These are phyloP conservation scores for Luffia ferchaultella DNA, from an alignment of 2,888 invertebrate genomes.

Conservation along the genomic window DNA sequence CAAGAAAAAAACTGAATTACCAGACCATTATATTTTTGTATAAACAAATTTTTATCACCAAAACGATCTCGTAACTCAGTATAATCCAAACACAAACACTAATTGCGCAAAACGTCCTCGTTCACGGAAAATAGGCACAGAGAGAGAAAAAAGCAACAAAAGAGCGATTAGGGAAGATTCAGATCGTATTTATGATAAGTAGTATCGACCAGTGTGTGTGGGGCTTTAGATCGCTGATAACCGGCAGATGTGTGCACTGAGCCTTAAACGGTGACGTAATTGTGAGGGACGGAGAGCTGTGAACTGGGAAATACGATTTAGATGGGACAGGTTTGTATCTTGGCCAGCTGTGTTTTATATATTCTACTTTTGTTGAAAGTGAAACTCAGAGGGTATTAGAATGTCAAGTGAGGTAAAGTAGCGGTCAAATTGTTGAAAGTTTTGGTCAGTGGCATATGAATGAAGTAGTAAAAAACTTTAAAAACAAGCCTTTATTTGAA, in stretches of 20 bases:
- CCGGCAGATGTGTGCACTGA: constrained; percentile 44
- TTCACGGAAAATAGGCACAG: background rate
- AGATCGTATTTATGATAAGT: constrained; percentile 62
- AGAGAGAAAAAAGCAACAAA: constrained; percentile 32
- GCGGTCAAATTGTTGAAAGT: too few species aligned
- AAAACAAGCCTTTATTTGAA: too few species aligned
- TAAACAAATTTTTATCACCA: background rate
- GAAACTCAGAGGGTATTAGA: too few species aligned
- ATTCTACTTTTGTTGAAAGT: too few species aligned
- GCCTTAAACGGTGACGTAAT: constrained; percentile 33
- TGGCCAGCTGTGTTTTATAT: background rate
- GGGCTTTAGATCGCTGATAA: constrained; percentile 57
- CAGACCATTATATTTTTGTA: too few species aligned
- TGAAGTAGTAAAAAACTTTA: too few species aligned
- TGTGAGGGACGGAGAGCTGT: constrained; percentile 3
- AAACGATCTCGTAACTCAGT: constrained; percentile 34
- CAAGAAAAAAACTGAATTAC: too few species aligned
- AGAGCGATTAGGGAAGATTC: constrained; percentile 57
- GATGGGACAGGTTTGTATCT: background rate
- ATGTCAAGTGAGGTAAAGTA: too few species aligned
- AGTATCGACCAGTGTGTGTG: constrained; percentile 42
- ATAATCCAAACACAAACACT: constrained; percentile 35
- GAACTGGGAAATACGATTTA: background rate
- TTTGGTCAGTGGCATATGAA: too few species aligned
- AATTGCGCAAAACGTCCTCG: constrained; percentile 43